Conservation (phyloP, 1,140 invertebrate species). For the Harpegnathos saltator region DNA sequence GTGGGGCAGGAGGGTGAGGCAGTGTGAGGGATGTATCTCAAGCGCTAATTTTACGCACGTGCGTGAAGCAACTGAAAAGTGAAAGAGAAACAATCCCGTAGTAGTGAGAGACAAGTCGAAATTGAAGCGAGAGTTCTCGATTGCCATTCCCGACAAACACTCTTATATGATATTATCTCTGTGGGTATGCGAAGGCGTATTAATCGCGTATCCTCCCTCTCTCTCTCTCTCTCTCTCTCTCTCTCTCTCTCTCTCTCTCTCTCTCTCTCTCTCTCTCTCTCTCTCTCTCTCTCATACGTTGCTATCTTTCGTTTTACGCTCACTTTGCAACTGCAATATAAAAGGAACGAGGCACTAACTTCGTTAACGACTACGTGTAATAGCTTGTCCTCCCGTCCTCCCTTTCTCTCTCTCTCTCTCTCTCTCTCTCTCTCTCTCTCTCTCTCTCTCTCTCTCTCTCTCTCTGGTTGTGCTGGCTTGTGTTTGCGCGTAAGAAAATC, state of each 20-base stretch:
- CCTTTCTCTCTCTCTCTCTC: constrained; percentile 20
- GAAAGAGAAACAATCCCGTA: constrained; percentile 40
- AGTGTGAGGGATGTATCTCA: constrained; percentile 54
- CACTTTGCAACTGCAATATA: constrained; percentile 34
- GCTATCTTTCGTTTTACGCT: constrained; percentile 18
- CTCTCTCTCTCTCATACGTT: not conserved
- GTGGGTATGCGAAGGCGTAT: not conserved
- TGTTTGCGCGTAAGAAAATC: constrained; percentile 21
- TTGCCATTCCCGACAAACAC: constrained; percentile 38
- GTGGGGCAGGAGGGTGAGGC: not conserved
- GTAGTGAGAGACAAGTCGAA: constrained; percentile 32
- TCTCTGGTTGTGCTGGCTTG: constrained; percentile 16
- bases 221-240: not conserved
- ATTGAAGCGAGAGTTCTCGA: constrained; percentile 68
- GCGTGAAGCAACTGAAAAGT: constrained; percentile 64
- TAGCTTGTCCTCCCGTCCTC: not conserved
- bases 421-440: not conserved
- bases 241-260: not conserved
- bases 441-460: not conserved
- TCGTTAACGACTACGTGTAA: constrained; percentile 34
- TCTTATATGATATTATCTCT: constrained; percentile 28
- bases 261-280: not conserved
- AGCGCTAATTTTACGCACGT: constrained; percentile 80
- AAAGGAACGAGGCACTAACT: constrained; percentile 49
- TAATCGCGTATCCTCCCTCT: not conserved